A percentile compares a stretch with the other conserved stretches of the same genome.
phyloP scores from a whole-genome alignment of 2,888 invertebrate genomes.

The Camptogramma bilineatum region DNA sequence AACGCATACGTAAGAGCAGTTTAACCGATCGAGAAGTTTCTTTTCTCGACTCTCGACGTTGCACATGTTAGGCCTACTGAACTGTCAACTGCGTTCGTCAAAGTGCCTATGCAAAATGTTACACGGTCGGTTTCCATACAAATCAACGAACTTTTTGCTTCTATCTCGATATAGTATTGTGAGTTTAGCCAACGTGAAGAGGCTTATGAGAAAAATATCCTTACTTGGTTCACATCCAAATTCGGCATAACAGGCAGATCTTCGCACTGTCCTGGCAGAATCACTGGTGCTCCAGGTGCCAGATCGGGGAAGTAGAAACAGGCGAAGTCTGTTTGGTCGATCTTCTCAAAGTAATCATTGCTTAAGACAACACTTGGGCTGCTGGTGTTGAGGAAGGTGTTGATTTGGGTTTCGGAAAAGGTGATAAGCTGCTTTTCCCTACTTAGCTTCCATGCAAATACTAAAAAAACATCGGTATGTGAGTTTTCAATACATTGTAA shows the following conservation, averaged over 20 bases:
- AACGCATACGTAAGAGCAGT: too few species aligned
- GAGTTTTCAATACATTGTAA: neutral
- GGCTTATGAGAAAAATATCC: constrained; percentile 22
- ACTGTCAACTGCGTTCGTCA: too few species aligned
- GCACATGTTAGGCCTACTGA: too few species aligned
- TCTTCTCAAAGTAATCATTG: constrained; percentile 61
- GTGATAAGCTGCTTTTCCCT: constrained; percentile 53
- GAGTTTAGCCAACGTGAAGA: too few species aligned
- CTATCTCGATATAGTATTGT: too few species aligned
- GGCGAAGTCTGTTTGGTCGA: constrained; percentile 63
- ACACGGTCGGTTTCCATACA: too few species aligned
- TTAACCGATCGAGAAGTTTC: too few species aligned
- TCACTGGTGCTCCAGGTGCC: constrained; percentile 58
- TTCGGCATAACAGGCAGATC: constrained; percentile 58
- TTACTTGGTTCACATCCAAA: constrained; percentile 62
- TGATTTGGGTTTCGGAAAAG: constrained; percentile 52
- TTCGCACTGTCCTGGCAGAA: constrained; percentile 69
- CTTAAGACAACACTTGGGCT: constrained; percentile 55
- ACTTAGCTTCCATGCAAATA: constrained; percentile 77
- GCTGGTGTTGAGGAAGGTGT: constrained; percentile 46
- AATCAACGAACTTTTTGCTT: too few species aligned
- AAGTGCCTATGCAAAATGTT: too few species aligned
- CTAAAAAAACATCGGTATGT: constrained; percentile 47
- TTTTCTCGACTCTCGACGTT: too few species aligned
- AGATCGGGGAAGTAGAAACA: constrained; percentile 71